These are phyloP conservation scores for Seriola rivoliana DNA, from an alignment of 2,113 vertebrate genomes.

Conservation along the genomic window DNA sequence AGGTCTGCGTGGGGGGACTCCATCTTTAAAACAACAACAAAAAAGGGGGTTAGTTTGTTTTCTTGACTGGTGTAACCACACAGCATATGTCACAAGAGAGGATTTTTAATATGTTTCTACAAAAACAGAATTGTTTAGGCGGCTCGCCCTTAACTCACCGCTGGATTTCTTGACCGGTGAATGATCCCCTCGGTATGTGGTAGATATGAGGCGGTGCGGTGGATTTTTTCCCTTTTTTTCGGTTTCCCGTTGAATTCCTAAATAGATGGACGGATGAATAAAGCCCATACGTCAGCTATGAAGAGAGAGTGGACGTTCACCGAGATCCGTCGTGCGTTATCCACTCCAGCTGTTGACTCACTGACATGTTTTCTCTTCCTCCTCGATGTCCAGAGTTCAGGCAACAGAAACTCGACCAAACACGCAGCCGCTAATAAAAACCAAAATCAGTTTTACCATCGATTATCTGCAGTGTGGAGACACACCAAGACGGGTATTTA, in stretches of 20 bases:
- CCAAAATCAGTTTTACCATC: not conserved
- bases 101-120: not conserved
- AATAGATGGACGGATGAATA: constrained; percentile 34
- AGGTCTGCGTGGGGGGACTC: constrained; percentile 42
- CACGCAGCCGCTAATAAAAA: not conserved
- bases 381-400: constrained; percentile 33
- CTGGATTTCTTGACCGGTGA: constrained; percentile 29
- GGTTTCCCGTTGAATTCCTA: constrained; percentile 31
- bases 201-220: not conserved
- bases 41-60: constrained; percentile 25
- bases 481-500: not conserved
- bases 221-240: not conserved
- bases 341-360: constrained; percentile 74
- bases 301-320: constrained; percentile 23
- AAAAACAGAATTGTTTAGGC: not conserved
- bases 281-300: constrained; percentile 53
- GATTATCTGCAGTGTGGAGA: constrained; percentile 32
- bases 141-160: constrained; percentile 57
- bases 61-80: constrained; percentile 10
- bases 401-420: constrained; percentile 23
- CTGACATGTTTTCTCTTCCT: constrained; percentile 63
- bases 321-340: constrained; percentile 65
- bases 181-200: constrained; percentile 12
- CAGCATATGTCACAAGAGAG: constrained; percentile 2
- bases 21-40: constrained; percentile 68